Conservation (phyloP, 1,140 invertebrate species). For the Ceratitis capitata region DNA sequence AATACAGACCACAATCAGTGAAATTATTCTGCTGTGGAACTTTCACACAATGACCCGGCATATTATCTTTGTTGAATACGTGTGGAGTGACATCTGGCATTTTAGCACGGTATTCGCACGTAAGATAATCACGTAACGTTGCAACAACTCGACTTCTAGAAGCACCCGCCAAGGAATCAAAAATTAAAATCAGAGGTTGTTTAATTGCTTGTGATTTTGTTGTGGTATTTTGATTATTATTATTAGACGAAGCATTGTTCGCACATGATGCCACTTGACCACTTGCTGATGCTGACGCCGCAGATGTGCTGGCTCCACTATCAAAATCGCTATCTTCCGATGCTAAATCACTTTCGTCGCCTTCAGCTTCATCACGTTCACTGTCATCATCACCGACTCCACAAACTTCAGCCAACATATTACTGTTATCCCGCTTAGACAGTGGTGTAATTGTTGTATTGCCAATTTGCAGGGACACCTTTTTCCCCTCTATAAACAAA, state of each 20-base stretch:
- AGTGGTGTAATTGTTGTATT: constrained; percentile 75
- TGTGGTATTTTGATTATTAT: constrained; percentile 43
- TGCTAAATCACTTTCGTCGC: constrained; percentile 73
- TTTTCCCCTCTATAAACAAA: constrained; percentile 50
- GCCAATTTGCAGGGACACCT: constrained; percentile 69
- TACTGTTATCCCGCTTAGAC: constrained; percentile 66
- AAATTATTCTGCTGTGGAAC: constrained; percentile 97
- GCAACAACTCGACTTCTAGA: constrained; percentile 83
- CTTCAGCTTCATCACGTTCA: constrained; percentile 85
- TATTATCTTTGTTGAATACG: constrained; percentile 80
- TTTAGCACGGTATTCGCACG: constrained; percentile 88
- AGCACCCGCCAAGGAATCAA: constrained; percentile 89
- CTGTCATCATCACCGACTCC: constrained; percentile 76
- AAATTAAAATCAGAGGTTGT: constrained; percentile 90
- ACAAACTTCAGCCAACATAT: constrained; percentile 67
- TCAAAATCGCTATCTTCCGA: constrained; percentile 75
- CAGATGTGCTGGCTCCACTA: constrained; percentile 29
- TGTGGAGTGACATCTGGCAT: constrained; percentile 64
- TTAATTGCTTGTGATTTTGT: constrained; percentile 53
- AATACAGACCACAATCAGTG: constrained; percentile 95
- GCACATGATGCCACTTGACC: background rate
- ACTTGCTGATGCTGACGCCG: background rate
- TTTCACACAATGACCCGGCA: constrained; percentile 85
- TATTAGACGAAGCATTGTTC: background rate
- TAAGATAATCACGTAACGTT: constrained; percentile 88